A percentile compares a stretch with the other conserved stretches of the same genome.
Evolutionary conservation across 2,113 vertebrate species (phyloP).

Genomic region (Salvator merianae): DNA sequence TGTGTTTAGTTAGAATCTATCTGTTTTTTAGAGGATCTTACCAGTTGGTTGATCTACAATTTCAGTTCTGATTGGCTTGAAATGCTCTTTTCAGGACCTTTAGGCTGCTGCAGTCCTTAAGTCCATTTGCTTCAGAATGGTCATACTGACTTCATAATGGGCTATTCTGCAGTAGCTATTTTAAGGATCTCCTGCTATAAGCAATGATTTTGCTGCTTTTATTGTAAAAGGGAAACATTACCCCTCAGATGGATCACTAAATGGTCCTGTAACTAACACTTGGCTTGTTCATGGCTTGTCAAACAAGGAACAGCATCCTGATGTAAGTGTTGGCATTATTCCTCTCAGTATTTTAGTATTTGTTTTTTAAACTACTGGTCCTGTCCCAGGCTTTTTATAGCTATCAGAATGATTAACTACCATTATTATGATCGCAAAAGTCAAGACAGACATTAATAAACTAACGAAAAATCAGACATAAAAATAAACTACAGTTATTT

Average conservation of each 20-base stretch:
- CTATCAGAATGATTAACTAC: too few species aligned
- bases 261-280: slow-evolving; percentile 1
- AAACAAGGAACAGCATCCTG: background rate
- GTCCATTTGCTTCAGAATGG: slow-evolving; percentile 3
- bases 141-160: slow-evolving; percentile 39
- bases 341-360: background rate
- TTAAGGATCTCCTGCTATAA: background rate
- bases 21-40: background rate
- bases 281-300: slow-evolving; percentile 18
- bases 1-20: background rate
- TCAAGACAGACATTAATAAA: too few species aligned
- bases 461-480: too few species aligned
- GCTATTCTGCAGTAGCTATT: slow-evolving; percentile 23
- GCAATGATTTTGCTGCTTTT: slow-evolving; percentile 2
- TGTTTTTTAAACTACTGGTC: background rate
- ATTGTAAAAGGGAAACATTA: slow-evolving; percentile 1
- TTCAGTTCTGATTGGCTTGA: background rate
- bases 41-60: background rate
- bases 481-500: too few species aligned
- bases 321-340: slow-evolving; percentile 1
- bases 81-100: background rate
- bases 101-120: slow-evolving; percentile 5
- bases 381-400: too few species aligned
- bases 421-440: too few species aligned
- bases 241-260: slow-evolving; percentile 3